These are phyloP conservation scores for Zaprionus inermis DNA, from an alignment of 1,140 invertebrate genomes.

Conservation along the genomic window DNA sequence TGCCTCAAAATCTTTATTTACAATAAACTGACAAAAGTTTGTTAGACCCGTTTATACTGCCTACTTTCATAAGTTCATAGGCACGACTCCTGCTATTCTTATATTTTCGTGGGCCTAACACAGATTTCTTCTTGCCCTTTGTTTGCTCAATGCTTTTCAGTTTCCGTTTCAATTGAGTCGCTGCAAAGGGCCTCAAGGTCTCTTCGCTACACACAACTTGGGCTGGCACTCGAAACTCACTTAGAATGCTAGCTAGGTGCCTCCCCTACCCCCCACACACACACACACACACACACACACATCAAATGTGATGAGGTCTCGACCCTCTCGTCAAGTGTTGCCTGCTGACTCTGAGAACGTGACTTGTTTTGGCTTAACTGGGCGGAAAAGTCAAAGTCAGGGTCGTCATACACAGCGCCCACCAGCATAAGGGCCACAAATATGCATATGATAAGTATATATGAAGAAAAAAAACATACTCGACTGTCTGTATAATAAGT, in stretches of 20 bases:
- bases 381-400: slow-evolving; percentile 70
- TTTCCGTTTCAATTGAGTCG: slow-evolving; percentile 10
- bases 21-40: too few relatives aligned
- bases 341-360: slow-evolving; percentile 52
- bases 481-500: slow-evolving; percentile 18
- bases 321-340: slow-evolving; percentile 37
- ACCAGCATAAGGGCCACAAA: slow-evolving; percentile 23
- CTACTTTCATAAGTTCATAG: too few relatives aligned
- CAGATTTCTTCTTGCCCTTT: not conserved
- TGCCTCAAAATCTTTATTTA: not conserved
- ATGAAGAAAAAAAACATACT: slow-evolving; percentile 6
- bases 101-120: not conserved
- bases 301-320: slow-evolving; percentile 45
- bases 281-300: slow-evolving; percentile 26
- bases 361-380: slow-evolving; percentile 53
- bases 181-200: not conserved
- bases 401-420: slow-evolving; percentile 41
- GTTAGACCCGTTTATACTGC: too few relatives aligned
- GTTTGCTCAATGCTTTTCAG: not conserved
- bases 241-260: not conserved
- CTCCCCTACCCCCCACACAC: not conserved
- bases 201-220: slow-evolving; percentile 18
- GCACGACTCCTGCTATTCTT: not conserved
- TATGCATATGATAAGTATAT: not conserved
- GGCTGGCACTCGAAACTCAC: slow-evolving; percentile 27